Base-by-base conservation (phyloP, 2,888 invertebrate species). In the Drosophila putrida region DNA sequence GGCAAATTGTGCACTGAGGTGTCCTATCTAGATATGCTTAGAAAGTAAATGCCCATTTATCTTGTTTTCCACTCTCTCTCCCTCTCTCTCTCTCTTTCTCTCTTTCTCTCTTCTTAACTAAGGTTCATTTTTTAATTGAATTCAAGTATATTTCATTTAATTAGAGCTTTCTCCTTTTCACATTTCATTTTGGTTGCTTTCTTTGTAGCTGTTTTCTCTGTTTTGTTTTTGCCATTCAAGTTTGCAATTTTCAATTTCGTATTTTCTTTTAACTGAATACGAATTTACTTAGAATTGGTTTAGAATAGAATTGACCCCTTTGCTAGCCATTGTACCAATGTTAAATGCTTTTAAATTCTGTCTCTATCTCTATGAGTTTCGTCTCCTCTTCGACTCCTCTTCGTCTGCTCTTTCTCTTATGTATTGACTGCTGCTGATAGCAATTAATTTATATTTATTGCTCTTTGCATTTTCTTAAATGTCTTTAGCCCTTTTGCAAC, bases 1-100 rank as follows among this genome's bases (percentile, higher is more conserved):
- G 68, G 78, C 73, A 75, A 75, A 70, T 75, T 75, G 43, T 62
- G 75, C 51, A 60, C 59, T 20, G 20, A 20, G 20, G 20, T 20
- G 20, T 20, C 20, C 20, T 20, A 20, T 20, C 20, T 51, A 33
- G 27, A 55, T 49, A 43, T 62, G 41, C 9, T 35, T 13, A 31
- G 31, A 11, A 27, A 43, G 39, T 35, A 27, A 44, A 39, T 65
- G 41, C 33, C 46, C 51, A 36, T 47, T 58, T 15, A 39, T 36
- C 31, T 33, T 25, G 41, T 6, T 20, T 39, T 8, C 3, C 20
- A 6, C 6, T 0, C 15, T 31, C 44, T 15, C 28, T 15, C 15
- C 25, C 28, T 3, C 20, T 20, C 3, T 9, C 39, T 36, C n/a
- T 1, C 15, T n/a, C 9, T 1, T 10, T 31, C 44, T 25, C 27